phyloP scores from a whole-genome alignment of 2,113 vertebrate genomes.

The Poeciliopsis prolifica region DNA sequence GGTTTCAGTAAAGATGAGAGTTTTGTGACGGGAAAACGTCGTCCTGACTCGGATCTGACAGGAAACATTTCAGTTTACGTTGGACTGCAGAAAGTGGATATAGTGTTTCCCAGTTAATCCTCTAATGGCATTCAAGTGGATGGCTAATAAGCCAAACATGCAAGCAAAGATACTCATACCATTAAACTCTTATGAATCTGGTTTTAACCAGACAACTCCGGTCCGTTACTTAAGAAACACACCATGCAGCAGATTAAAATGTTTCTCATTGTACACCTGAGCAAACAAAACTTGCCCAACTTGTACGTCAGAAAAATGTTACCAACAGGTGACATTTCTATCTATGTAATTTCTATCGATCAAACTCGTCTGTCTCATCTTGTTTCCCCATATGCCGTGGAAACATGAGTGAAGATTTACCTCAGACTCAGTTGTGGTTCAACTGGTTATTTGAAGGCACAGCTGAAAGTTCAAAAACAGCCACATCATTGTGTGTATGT shows the following conservation, averaged over 20 bases:
- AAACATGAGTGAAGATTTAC: not conserved
- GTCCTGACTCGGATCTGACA: slow-evolving; percentile 9
- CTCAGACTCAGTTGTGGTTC: not conserved
- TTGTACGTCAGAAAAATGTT: not conserved
- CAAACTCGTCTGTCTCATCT: not conserved
- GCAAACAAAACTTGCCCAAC: not conserved
- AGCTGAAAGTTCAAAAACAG: slow-evolving; percentile 47
- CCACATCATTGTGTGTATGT: slow-evolving; percentile 57
- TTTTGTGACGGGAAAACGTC: not conserved
- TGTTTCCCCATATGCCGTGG: not conserved
- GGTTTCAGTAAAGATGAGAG: slow-evolving; percentile 10
- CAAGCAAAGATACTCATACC: not conserved
- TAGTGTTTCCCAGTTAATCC: slow-evolving; percentile 14
- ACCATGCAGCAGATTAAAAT: too few relatives aligned
- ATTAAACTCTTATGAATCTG: not conserved
- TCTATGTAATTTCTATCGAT: not conserved
- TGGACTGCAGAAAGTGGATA: slow-evolving; percentile 42
- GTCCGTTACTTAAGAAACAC: too few relatives aligned
- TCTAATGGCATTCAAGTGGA: not conserved
- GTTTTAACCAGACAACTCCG: too few relatives aligned
- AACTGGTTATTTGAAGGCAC: not conserved
- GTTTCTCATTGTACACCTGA: too few relatives aligned
- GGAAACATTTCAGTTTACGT: slow-evolving; percentile 28
- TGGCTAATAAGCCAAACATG: not conserved
- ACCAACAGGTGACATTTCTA: not conserved